phyloP scores from a whole-genome alignment of 2,888 invertebrate genomes.

The Lypha dubia region DNA sequence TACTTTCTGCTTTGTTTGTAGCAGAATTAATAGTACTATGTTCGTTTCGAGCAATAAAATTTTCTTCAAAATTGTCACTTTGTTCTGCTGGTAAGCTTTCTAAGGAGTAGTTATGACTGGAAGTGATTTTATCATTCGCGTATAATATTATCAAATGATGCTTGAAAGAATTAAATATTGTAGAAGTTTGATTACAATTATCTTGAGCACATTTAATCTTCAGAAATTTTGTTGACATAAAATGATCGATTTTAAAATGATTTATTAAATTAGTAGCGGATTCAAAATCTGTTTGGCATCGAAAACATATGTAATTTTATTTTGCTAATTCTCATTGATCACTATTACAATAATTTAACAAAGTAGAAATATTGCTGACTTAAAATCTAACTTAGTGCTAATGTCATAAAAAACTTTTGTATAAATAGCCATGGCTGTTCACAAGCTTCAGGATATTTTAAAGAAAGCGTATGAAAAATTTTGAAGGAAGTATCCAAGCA shows the following conservation, averaged over 20 bases:
- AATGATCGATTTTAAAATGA: conserved; percentile 1
- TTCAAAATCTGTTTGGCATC: neutral
- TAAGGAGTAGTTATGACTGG: no score
- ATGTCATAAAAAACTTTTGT: neutral
- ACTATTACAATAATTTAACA: neutral
- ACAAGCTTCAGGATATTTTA: neutral
- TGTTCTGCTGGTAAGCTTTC: no score
- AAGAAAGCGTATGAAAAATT: neutral
- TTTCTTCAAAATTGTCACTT: no score
- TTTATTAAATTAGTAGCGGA: neutral
- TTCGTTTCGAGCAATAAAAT: no score
- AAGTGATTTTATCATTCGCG: no score
- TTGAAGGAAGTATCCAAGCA: no score
- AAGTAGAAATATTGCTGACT: neutral
- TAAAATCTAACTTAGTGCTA: neutral
- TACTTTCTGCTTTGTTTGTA: no score
- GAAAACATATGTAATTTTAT: no score
- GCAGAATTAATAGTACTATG: no score
- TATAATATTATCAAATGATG: no score
- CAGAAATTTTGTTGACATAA: neutral
- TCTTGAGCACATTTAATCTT: neutral
- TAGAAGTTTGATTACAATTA: neutral
- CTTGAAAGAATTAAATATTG: neutral
- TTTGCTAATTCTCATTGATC: neutral
- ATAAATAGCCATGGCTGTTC: neutral